Conservation (phyloP, 2,113 vertebrate species). For the Scopus umbretta region DNA sequence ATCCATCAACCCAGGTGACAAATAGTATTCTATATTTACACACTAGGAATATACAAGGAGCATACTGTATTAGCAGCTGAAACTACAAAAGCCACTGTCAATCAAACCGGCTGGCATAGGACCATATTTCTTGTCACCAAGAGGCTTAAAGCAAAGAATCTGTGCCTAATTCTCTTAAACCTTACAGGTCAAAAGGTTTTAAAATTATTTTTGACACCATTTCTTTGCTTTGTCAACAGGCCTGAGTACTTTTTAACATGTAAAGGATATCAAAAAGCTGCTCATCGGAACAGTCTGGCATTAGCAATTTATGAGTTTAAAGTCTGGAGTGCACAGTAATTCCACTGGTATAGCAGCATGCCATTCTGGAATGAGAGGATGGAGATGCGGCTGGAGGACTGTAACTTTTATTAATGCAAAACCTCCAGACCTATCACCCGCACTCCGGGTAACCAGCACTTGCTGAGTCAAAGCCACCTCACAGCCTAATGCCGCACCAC, state of each 20-base stretch:
- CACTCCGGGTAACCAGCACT: not conserved
- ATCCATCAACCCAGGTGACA: slow-evolving; percentile 90
- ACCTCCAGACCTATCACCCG: not conserved
- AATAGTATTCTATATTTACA: slow-evolving; percentile 95
- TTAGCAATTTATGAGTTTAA: slow-evolving; percentile 65
- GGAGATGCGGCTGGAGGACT: not conserved
- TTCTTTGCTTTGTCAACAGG: slow-evolving; percentile 86
- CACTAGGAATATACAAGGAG: slow-evolving; percentile 72
- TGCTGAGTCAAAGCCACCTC: not conserved
- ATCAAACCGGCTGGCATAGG: slow-evolving; percentile 81
- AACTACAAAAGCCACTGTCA: slow-evolving; percentile 87
- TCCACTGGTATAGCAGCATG: not conserved
- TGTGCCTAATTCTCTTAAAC: slow-evolving; percentile 91
- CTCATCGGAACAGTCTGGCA: slow-evolving; percentile 44
- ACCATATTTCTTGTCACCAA: slow-evolving; percentile 91
- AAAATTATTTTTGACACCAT: slow-evolving; percentile 93
- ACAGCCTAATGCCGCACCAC: not conserved
- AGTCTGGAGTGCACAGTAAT: not conserved
- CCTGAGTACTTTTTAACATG: slow-evolving; percentile 81
- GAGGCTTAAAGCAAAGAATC: slow-evolving; percentile 90
- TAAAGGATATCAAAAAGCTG: slow-evolving; percentile 74
- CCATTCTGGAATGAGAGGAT: not conserved
- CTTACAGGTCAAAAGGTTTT: slow-evolving; percentile 93
- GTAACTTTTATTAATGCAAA: not conserved
- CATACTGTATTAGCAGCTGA: slow-evolving; percentile 87